These are phyloP conservation scores for Montipora sp. DNA, from an alignment of 64 coral and sea anemone species.

Conservation along the genomic window DNA sequence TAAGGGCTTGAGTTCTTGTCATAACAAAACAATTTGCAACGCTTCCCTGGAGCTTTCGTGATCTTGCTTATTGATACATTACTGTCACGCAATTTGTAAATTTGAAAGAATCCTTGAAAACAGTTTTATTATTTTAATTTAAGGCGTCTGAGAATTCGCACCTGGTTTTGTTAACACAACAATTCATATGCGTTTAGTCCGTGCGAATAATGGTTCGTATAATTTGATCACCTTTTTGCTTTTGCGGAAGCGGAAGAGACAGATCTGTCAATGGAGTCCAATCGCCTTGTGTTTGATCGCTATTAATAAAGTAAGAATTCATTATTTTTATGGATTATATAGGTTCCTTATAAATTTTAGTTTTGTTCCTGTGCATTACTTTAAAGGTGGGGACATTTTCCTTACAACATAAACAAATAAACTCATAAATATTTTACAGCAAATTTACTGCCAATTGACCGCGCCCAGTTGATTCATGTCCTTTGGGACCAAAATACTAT, in stretches of 20 bases:
- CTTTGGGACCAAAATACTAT: not conserved
- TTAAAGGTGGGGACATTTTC: not conserved
- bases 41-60: no score
- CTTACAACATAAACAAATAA: not conserved
- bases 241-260: no score
- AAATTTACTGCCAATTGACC: not conserved
- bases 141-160: no score
- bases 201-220: no score
- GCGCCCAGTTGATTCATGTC: not conserved
- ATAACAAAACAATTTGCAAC: not conserved
- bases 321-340: no score
- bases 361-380: no score
- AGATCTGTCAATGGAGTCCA: no score
- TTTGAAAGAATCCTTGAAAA: not conserved
- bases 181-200: no score
- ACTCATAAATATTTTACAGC: constrained; percentile 24
- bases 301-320: not conserved
- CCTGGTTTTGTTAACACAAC: no score
- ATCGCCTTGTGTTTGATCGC: not conserved
- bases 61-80: not conserved
- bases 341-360: no score
- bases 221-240: no score
- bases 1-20: not conserved
- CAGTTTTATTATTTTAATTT: no score
- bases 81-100: not conserved